Conservation (phyloP, 2,888 invertebrate genomes). For the Elysia crispata region DNA sequence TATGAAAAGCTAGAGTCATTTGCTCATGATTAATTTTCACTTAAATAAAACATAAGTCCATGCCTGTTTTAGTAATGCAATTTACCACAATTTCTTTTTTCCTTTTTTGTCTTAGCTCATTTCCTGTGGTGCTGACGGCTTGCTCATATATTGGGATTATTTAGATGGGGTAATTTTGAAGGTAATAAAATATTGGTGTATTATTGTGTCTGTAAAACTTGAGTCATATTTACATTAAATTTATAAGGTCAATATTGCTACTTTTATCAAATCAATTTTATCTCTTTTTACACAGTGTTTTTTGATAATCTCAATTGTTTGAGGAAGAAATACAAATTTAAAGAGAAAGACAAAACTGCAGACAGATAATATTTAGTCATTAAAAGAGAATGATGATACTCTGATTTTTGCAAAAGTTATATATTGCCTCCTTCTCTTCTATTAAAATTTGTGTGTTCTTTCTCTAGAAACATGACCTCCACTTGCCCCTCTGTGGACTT, state of each 20-base stretch:
- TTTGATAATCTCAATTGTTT: too few species aligned
- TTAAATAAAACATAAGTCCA: too few species aligned
- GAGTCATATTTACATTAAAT: too few species aligned
- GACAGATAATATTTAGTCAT: too few species aligned
- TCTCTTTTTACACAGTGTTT: background rate
- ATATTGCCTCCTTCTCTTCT: background rate
- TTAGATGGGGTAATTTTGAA: slow-evolving; percentile 72
- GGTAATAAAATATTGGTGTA: slow-evolving; percentile 53
- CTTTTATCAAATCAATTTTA: background rate
- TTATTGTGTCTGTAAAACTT: too few species aligned
- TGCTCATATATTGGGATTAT: slow-evolving; percentile 73
- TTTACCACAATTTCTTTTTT: too few species aligned
- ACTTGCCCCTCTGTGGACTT: slow-evolving; percentile 50
- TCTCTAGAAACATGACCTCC: slow-evolving; percentile 48
- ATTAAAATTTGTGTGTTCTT: background rate
- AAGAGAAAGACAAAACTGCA: too few species aligned
- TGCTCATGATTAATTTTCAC: too few species aligned
- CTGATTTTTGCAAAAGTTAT: background rate
- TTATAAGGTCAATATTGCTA: background rate
- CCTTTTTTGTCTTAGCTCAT: slow-evolving; percentile 61
- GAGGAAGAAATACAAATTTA: too few species aligned
- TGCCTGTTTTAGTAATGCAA: too few species aligned
- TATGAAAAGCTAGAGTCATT: too few species aligned
- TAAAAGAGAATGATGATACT: too few species aligned
- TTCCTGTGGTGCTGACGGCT: slow-evolving; percentile 69